Percentiles rank a stretch among this genome's conserved stretches.
phyloP scores from a whole-genome alignment of 1,140 invertebrate species.

The Orius insidiosus region DNA sequence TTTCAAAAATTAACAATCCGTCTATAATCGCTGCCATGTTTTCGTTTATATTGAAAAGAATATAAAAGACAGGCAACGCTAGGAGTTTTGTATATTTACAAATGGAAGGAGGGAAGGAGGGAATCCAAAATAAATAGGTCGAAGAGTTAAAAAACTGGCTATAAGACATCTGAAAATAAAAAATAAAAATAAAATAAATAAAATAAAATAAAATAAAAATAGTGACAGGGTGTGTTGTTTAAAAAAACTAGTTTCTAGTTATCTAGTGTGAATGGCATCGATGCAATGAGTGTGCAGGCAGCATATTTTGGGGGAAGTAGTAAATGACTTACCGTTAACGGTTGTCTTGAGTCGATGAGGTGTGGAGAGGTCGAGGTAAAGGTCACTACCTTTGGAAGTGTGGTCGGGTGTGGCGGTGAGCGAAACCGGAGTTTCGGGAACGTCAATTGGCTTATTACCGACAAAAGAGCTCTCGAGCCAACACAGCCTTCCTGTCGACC shows the following conservation, averaged over 20 bases:
- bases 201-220: constrained; percentile 21
- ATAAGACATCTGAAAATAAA: constrained; percentile 15
- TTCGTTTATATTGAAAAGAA: no score
- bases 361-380: constrained; percentile 19
- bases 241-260: constrained; percentile 4
- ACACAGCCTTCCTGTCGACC: constrained; percentile 39
- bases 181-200: constrained; percentile 19
- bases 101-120: not conserved
- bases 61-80: constrained; percentile 4
- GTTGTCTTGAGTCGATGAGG: constrained; percentile 22
- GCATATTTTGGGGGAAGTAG: constrained; percentile 1
- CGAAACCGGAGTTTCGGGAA: constrained; percentile 60
- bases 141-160: constrained; percentile 4
- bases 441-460: constrained; percentile 62
- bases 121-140: constrained; percentile 1
- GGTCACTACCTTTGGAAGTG: constrained; percentile 18
- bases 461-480: constrained; percentile 87
- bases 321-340: constrained; percentile 29
- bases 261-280: constrained; percentile 8
- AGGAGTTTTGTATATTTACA: not conserved
- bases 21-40: no score
- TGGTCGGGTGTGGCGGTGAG: constrained; percentile 28
- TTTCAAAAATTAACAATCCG: no score
- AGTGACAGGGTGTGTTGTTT: no score
- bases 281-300: constrained; percentile 13